These are phyloP conservation scores for Anorthoa munda DNA, from an alignment of 2,888 invertebrate species.

Conservation along the genomic window DNA sequence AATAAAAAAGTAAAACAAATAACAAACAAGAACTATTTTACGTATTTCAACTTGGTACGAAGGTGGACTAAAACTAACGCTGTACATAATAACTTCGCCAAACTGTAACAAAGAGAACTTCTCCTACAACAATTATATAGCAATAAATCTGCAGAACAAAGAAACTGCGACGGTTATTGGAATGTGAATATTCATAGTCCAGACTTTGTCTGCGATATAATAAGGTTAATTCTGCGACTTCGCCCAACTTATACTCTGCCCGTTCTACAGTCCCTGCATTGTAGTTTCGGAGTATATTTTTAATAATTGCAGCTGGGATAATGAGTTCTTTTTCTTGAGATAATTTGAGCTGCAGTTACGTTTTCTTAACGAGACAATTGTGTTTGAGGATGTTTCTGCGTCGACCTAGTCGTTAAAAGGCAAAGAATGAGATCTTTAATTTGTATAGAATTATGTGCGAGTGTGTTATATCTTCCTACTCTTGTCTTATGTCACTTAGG, in stretches of 20 bases:
- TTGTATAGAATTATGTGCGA: too few relatives aligned
- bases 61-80: neutral
- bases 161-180: conserved; percentile 59
- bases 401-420: neutral
- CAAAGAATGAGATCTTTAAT: neutral
- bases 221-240: conserved; percentile 67
- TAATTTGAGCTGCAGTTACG: conserved; percentile 24
- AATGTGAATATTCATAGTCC: conserved; percentile 68
- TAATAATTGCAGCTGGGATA: conserved; percentile 52
- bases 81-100: conserved; percentile 16
- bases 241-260: conserved; percentile 46
- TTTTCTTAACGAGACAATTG: conserved; percentile 52
- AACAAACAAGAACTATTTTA: neutral
- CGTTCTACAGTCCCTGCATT: conserved; percentile 28
- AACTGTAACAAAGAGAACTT: conserved; percentile 50
- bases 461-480: neutral
- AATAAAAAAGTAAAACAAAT: neutral
- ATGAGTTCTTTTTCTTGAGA: conserved; percentile 51
- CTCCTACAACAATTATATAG: conserved; percentile 45
- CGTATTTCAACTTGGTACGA: neutral
- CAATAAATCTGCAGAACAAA: conserved; percentile 44
- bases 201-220: conserved; percentile 66
- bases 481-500: neutral
- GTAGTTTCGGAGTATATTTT: conserved; percentile 57
- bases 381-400: neutral